phyloP scores from a whole-genome alignment of 1,140 invertebrate species.

The Drosophila santomea region DNA sequence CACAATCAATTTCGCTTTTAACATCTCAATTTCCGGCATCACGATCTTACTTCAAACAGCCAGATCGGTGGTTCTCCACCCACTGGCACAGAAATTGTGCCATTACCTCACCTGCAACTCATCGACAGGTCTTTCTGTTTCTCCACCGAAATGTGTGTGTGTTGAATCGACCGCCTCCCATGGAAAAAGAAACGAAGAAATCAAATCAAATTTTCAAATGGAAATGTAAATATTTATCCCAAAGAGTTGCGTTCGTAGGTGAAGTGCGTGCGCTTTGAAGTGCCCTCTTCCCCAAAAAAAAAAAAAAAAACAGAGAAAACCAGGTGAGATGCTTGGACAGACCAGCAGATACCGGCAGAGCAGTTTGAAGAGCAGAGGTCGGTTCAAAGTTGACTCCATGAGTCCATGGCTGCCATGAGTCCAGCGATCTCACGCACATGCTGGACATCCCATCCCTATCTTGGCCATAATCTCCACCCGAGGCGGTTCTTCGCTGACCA shows the following conservation, averaged over 20 bases:
- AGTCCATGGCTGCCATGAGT: conserved; percentile 23
- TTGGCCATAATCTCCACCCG: conserved; percentile 51
- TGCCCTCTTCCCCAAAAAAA: conserved; percentile 18
- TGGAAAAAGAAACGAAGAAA: conserved; percentile 18
- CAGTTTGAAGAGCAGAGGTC: conserved; percentile 9
- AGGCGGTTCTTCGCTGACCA: conserved; percentile 60
- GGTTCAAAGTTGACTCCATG: conserved; percentile 69
- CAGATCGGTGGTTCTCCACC: conserved; percentile 19
- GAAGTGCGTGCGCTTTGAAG: conserved; percentile 78
- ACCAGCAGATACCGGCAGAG: conserved; percentile 24
- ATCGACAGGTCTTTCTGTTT: conserved; percentile 43
- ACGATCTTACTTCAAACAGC: conserved; percentile 35
- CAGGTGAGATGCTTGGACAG: conserved; percentile 24
- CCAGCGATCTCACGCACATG: conserved; percentile 56
- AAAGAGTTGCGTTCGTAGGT: conserved; percentile 55
- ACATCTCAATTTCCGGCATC: conserved; percentile 48
- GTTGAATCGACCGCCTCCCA: conserved; percentile 10
- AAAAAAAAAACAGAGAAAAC: neutral
- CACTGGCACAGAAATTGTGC: conserved; percentile 35
- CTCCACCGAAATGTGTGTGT: conserved; percentile 50
- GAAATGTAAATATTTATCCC: conserved; percentile 79
- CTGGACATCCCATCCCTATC: conserved; percentile 47
- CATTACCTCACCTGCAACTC: conserved; percentile 49
- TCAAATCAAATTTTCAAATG: conserved; percentile 79
- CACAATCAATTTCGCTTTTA: conserved; percentile 34